Percentiles rank a stretch among this genome's conserved stretches.
Evolutionary conservation across 2,888 invertebrate genomes (phyloP).

Genomic region (Caenorhabditis drosophilae): DNA sequence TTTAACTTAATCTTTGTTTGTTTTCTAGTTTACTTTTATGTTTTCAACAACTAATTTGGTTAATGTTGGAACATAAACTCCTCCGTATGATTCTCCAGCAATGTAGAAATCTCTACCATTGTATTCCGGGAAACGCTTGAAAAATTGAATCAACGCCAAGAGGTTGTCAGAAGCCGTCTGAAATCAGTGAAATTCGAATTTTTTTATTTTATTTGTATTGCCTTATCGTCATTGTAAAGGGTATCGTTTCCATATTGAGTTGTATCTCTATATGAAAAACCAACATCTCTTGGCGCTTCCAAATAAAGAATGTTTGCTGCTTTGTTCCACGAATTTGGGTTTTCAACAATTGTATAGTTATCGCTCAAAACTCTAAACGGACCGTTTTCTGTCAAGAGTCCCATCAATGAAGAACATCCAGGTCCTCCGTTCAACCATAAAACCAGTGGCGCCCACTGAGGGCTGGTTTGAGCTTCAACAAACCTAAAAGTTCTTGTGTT

Average conservation of each 20-base stretch:
- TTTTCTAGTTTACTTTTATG: constrained; percentile 30
- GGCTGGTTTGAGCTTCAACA: constrained; percentile 69
- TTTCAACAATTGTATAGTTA: constrained; percentile 52
- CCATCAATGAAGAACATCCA: constrained; percentile 71
- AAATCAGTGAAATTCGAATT: constrained; percentile 4
- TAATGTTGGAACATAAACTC: constrained; percentile 71
- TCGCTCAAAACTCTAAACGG: constrained; percentile 66
- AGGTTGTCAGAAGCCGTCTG: constrained; percentile 71
- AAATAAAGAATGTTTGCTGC: constrained; percentile 72
- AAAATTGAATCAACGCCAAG: constrained; percentile 71
- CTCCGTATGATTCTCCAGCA: constrained; percentile 71
- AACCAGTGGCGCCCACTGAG: constrained; percentile 69
- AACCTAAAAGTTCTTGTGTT: constrained; percentile 68
- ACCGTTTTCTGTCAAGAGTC: constrained; percentile 70
- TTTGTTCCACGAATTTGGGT: constrained; percentile 67
- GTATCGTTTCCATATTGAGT: constrained; percentile 39
- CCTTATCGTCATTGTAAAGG: constrained; percentile 52
- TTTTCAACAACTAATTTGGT: constrained; percentile 40
- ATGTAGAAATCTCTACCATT: constrained; percentile 68
- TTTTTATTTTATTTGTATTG: constrained; percentile 3
- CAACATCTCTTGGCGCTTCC: constrained; percentile 73
- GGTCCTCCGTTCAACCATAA: constrained; percentile 71
- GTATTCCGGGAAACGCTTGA: constrained; percentile 71
- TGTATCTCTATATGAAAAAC: constrained; percentile 71
- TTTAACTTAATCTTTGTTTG: neutral